Base-by-base conservation (phyloP, 2,888 invertebrate genomes). In the Chymomyza fuscimana region DNA sequence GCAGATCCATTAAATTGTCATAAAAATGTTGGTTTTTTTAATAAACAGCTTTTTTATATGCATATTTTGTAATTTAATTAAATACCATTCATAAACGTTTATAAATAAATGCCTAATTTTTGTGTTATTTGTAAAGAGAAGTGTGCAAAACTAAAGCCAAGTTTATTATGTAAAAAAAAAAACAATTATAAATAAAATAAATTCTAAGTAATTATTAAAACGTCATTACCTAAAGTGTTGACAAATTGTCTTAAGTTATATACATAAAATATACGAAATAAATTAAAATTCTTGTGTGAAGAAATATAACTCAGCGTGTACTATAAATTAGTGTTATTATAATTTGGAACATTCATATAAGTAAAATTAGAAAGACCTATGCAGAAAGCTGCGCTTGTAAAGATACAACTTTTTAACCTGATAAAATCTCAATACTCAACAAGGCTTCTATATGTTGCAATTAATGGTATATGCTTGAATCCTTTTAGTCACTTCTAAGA, bases 101-200 rank as follows among this genome's bases (percentile, higher is more conserved):
- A 54, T 54, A 54, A 54, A 54, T 46, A 46, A 64, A 65, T 76
- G 73, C 73, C 85, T 78, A 67, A 75, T 70, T 69, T 82, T 85
- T 85, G 72, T 82, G 73, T 83, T 79, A 78, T 74, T 29, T 87
- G 83, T 82, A 85, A 82, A 82, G 82, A 72, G 61, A 67, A 79
- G 10, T 54, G 19, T 19, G 52, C 52, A 19, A 54, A 16, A 19
- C 52, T 54, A 19, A 19, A 19, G 52, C 52, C 52, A 19, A 54
- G 52, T 54, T 54, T 22, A 56, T 56, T 25, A 5, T 58, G 12
- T 29, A 58, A 22, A 58, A 56, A 56, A 22, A 19, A 12, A 58
- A 58, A n/a, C 7, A 25, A 25, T 58, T 54, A 54, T 54, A 54
- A 25, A 58, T 25, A 19, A 32, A 32, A 7, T 58, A 58, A 29